Conservation (phyloP, 2,797 vertebrate genomes). For the Meriones psammophilus region DNA sequence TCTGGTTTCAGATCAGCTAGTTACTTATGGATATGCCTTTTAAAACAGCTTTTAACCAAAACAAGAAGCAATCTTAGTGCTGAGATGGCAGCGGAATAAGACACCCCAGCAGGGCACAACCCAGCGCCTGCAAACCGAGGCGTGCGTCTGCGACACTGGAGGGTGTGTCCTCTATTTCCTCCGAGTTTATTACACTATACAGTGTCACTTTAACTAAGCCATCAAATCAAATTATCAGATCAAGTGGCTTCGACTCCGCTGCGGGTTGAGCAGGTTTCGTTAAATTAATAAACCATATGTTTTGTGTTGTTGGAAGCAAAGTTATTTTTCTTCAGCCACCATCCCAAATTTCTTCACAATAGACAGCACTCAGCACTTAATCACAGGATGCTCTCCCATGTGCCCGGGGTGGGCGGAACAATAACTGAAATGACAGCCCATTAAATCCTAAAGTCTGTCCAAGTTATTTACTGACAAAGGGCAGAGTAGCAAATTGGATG, state of each 20-base stretch:
- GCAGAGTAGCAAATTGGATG: slow-evolving; percentile 55
- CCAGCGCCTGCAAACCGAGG: slow-evolving; percentile 14
- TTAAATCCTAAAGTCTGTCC: slow-evolving; percentile 76
- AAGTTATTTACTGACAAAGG: slow-evolving; percentile 81
- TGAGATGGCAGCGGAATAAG: background rate
- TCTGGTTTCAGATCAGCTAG: slow-evolving; percentile 66
- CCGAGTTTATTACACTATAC: slow-evolving; percentile 84
- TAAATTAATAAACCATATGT: slow-evolving; percentile 89
- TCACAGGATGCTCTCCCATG: slow-evolving; percentile 72
- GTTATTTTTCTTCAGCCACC: slow-evolving; percentile 81
- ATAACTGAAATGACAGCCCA: slow-evolving; percentile 78
- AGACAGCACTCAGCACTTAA: slow-evolving; percentile 78
- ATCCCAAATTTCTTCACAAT: slow-evolving; percentile 79
- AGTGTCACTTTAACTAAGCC: slow-evolving; percentile 87
- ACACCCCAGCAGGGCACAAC: slow-evolving; percentile 65
- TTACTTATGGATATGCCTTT: slow-evolving; percentile 47
- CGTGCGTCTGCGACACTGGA: slow-evolving; percentile 63
- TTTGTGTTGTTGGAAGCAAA: slow-evolving; percentile 83
- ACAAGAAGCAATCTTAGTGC: slow-evolving; percentile 65
- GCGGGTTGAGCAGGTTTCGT: slow-evolving; percentile 85
- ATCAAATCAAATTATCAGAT: slow-evolving; percentile 87
- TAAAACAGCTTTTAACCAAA: slow-evolving; percentile 71
- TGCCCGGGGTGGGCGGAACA: slow-evolving; percentile 34
- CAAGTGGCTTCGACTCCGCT: slow-evolving; percentile 85
- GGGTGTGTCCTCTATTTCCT: slow-evolving; percentile 58